A percentile compares a stretch with the other conserved stretches of the same genome.
These are phyloP conservation scores for Steinernema hermaphroditum DNA, from an alignment of 2,888 invertebrate genomes.

Conservation along the genomic window DNA sequence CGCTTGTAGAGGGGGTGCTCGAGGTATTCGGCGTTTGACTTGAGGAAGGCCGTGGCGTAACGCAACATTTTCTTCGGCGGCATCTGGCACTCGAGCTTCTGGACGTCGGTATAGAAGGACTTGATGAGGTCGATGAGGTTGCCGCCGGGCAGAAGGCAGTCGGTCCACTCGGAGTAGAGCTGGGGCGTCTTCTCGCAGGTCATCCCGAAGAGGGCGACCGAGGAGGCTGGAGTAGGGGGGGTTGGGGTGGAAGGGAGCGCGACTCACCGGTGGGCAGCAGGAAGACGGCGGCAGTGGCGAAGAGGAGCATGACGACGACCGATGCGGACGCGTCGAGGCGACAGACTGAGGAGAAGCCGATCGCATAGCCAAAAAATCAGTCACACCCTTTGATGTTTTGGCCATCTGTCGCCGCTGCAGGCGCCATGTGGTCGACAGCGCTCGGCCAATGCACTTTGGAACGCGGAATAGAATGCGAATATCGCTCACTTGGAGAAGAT, in stretches of 20 bases:
- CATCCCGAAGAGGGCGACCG: neutral
- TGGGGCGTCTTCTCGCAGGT: conserved; percentile 22
- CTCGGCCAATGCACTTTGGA: neutral
- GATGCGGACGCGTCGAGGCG: no score
- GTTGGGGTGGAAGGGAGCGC: no score
- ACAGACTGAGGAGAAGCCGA: neutral
- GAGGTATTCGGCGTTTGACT: neutral
- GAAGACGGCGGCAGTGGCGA: conserved; percentile 7
- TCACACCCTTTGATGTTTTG: conserved; percentile 23
- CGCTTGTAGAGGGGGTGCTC: conserved; percentile 24
- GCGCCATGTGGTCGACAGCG: neutral
- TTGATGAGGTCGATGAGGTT: conserved; percentile 12
- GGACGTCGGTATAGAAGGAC: neutral
- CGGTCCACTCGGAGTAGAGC: conserved; percentile 9
- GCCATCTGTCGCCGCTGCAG: neutral
- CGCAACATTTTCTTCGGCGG: conserved; percentile 16
- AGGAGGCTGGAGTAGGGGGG: conserved; percentile 1
- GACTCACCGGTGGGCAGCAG: conserved; percentile 13
- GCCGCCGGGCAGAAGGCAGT: neutral
- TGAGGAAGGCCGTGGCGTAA: neutral
- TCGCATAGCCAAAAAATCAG: neutral
- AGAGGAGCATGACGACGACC: conserved; percentile 10
- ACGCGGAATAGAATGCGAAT: no score
- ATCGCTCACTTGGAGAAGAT: no score
- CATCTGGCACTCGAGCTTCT: neutral